These are phyloP conservation scores for Branchinecta lynchi DNA, from an alignment of 1,140 invertebrate species.

Conservation along the genomic window DNA sequence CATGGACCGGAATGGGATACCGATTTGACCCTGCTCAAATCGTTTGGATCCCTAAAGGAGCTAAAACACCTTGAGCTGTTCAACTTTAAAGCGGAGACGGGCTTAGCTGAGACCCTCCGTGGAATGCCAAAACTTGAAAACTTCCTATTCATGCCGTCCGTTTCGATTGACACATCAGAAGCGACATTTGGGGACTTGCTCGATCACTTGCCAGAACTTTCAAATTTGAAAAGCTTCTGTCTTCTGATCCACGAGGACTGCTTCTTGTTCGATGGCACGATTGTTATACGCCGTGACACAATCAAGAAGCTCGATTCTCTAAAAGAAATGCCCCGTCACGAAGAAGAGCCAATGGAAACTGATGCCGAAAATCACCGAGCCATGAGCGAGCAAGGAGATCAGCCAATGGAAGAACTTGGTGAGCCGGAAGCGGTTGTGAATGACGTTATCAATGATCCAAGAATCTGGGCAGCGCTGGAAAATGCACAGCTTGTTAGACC, in stretches of 20 bases:
- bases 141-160: neutral
- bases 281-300: neutral
- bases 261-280: neutral
- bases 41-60: neutral
- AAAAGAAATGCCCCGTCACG: neutral
- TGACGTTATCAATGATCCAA: no score
- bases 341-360: no score
- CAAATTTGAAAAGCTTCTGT: neutral
- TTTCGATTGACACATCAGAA: neutral
- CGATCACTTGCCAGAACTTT: neutral
- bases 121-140: neutral
- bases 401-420: no score
- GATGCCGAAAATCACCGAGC: no score
- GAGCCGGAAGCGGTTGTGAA: no score
- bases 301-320: neutral
- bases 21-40: neutral
- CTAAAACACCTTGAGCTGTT: neutral
- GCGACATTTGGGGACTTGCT: neutral
- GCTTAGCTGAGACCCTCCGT: neutral
- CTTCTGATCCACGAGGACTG: neutral
- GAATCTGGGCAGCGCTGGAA: no score
- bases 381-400: no score
- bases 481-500: no score
- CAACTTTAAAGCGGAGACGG: neutral
- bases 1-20: neutral